Evolutionary conservation across 2,113 vertebrate species (phyloP), one percentile per base, ranked within the genome.

Genomic region (Dipodomys merriami): DNA sequence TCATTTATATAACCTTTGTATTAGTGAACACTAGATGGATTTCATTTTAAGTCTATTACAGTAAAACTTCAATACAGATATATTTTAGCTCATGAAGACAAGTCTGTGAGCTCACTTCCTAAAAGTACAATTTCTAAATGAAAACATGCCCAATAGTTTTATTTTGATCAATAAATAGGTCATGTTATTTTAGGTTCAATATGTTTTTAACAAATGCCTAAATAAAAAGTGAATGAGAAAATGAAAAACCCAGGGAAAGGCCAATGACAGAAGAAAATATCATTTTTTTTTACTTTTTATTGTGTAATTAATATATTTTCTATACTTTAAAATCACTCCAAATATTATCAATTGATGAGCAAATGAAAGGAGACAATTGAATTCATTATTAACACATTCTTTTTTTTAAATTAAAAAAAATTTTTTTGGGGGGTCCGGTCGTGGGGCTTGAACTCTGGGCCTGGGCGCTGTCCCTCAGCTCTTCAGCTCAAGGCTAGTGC

Each of bases 181-280:
- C 29, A 65, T 88, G 73, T 83, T 78, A 79, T 74, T 90, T 95
- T 89, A 77, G 30, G 30, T 72, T 83, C 46, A 44, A 69, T 33
- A n/a, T 74, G 19, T 73, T 88, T 22, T 79, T 73, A 57, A 33
- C 29, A 33, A 73, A 82, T 82, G 35, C 71, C 12, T 80, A 62
- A 86, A 27, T 91, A 80, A 79, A 86, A 76, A 33, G 18, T 81
- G 57, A 86, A 67, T 67, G 85, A 77, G n/a, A 76, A 91, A 53
- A 23, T 79, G 76, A 68, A 69, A 90, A 93, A 77, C 49, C 49
- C 8, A 39, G 9, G 18, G 19, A 71, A 87, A 77, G 6, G 1
- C 80, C 68, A 44, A 27, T 39, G n/a, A 29, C 18, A 76, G 49
- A 62, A 67, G 78, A 87, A 91, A 81, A 73, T 68, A 44, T 12